Base-by-base conservation (phyloP, 2,888 invertebrate genomes). In the Epirrhoe tristata region DNA sequence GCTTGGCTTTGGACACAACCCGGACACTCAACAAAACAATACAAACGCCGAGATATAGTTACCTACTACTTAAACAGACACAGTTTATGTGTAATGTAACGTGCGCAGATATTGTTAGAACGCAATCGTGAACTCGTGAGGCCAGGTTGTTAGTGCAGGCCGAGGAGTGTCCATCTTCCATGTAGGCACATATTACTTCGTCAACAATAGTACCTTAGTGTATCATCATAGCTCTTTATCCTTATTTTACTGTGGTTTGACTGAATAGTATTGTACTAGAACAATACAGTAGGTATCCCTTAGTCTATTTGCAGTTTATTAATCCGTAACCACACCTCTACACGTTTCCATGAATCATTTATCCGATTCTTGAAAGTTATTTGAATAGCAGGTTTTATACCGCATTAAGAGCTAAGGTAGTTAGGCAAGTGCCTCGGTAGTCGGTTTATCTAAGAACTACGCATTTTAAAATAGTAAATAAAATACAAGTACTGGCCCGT, bases 341-440 rank as follows among this genome's bases (percentile, higher is more conserved):
- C 48, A 10, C 17, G 48, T 34, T 53, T 55, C 54, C 12, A 48
- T 62, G 55, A 55, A 55, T 62, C 48, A 55, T 48, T 55, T 62
- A 62, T 62, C 36, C 50, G 55, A 36, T 60, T 61, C 54, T 62
- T 55, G 61, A 50, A 55, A 62, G 61, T 17, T 34, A 61, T 54
- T 54, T 48, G 32, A 61, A 55, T 55, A 17, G 17, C 36, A 36
- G 24, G 36, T 61, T 46, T 43, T 59, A 52, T 34, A 31, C 31
- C n/a, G 32, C 24, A 12, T 16, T 43, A 7, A 43, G 16, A 53
- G 46, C 32, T 48, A 46, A 16, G 48, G 48, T 32, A 50, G 24
- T 5, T 14, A 6, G 24, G 24, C 24, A 24, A 24, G 24, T 24
- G 24, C 24, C 24, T 24, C 24, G 24, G 24, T 24, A 24, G 3